Evolutionary conservation across 2,797 vertebrate species (phyloP).

Genomic region (Muscicapa comitata): DNA sequence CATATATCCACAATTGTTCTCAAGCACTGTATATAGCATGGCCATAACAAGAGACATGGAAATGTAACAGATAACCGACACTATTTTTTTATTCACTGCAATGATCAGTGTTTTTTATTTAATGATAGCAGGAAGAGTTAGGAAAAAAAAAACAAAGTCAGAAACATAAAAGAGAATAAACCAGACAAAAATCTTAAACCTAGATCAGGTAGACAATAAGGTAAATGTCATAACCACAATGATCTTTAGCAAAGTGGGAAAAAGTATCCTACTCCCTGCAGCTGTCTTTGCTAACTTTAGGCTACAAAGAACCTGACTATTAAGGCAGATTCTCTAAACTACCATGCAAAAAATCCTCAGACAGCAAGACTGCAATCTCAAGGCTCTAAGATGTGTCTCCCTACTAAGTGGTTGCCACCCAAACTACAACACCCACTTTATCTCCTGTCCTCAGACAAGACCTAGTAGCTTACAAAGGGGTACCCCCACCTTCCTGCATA

Average conservation of each 20-base stretch:
- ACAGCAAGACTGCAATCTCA: background rate
- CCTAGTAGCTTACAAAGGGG: background rate
- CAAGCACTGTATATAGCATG: background rate
- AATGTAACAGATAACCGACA: background rate
- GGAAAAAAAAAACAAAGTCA: background rate
- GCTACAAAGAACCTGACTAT: background rate
- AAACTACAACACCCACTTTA: slow-evolving; percentile 28
- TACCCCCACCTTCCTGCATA: background rate
- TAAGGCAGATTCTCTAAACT: background rate
- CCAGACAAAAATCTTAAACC: background rate
- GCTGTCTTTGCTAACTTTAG: background rate
- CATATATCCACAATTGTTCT: background rate
- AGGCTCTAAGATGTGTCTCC: background rate
- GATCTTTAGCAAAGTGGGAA: background rate
- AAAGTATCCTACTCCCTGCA: background rate
- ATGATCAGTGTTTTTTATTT: background rate
- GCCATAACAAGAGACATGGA: background rate
- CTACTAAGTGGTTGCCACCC: background rate
- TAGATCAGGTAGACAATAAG: background rate
- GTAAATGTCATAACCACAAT: background rate
- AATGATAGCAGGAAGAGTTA: background rate
- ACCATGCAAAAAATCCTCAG: background rate
- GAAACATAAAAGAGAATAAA: background rate
- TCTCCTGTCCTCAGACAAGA: slow-evolving; percentile 25
- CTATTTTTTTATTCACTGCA: background rate